A percentile compares a stretch with the other conserved stretches of the same genome.
These are phyloP conservation scores for Notiomystis cincta DNA, from an alignment of 2,113 vertebrate species.

Conservation along the genomic window DNA sequence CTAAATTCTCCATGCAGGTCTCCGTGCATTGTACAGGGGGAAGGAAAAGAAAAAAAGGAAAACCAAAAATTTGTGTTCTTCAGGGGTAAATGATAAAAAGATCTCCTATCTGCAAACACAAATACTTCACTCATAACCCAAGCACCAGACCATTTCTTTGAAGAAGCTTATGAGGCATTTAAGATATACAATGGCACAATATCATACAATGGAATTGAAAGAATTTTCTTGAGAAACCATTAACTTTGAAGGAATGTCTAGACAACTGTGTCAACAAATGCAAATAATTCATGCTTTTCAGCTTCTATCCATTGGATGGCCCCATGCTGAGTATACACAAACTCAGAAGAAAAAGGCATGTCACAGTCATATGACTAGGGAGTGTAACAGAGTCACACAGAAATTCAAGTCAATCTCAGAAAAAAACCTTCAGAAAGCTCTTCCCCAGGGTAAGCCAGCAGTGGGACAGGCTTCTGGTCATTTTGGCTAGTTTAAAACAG, in stretches of 20 bases:
- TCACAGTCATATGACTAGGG: constrained; percentile 63
- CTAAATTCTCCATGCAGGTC: background rate
- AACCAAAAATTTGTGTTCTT: background rate
- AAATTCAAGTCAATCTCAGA: constrained; percentile 63
- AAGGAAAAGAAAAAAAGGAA: background rate
- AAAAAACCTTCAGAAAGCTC: constrained; percentile 51
- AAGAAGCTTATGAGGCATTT: constrained; percentile 69
- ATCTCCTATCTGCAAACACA: constrained; percentile 42
- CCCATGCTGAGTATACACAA: constrained; percentile 74
- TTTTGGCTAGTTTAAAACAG: constrained; percentile 51
- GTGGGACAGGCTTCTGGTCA: constrained; percentile 23
- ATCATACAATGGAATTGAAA: constrained; percentile 67
- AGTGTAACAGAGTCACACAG: constrained; percentile 56
- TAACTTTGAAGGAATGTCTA: constrained; percentile 76
- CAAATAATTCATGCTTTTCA: constrained; percentile 69
- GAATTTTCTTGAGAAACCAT: constrained; percentile 66
- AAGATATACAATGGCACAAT: constrained; percentile 61
- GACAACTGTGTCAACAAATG: constrained; percentile 72
- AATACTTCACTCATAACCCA: constrained; percentile 55
- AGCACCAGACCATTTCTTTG: constrained; percentile 65
- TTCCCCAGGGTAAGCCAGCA: constrained; percentile 21
- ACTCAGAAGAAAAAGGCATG: constrained; percentile 71
- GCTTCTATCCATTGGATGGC: constrained; percentile 64
- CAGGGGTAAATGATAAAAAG: constrained; percentile 11
- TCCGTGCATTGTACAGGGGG: background rate